Conservation (phyloP, 1,140 invertebrate species). For the Drosophila chauvacae region DNA sequence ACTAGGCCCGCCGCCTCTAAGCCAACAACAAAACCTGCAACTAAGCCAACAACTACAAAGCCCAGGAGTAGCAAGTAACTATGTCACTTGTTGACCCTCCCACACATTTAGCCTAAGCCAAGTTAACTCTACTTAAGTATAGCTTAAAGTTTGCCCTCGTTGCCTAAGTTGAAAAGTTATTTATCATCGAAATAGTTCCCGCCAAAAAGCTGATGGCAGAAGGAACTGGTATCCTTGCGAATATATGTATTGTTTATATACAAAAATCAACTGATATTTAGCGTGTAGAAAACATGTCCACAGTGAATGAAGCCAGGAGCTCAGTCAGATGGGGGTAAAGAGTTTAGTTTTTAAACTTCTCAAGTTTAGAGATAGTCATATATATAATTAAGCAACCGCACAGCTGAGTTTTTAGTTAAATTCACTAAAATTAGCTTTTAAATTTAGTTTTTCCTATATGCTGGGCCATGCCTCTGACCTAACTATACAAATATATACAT, state of each 20-base stretch:
- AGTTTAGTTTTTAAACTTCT: neutral
- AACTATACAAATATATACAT: constrained; percentile 13
- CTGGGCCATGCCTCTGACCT: constrained; percentile 17
- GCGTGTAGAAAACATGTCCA: neutral
- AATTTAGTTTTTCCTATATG: neutral
- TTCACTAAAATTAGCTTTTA: neutral
- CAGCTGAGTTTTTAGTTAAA: neutral
- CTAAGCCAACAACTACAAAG: constrained; percentile 25
- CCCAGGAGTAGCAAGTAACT: constrained; percentile 34
- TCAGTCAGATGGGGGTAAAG: constrained; percentile 6
- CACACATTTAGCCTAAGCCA: constrained; percentile 43
- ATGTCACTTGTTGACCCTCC: constrained; percentile 47
- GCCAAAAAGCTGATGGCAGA: constrained; percentile 19
- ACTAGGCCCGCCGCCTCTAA: constrained; percentile 10
- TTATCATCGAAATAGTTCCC: constrained; percentile 35
- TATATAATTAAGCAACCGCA: neutral
- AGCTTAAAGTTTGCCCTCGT: constrained; percentile 47
- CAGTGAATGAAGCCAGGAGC: constrained; percentile 10
- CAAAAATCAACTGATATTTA: constrained; percentile 22
- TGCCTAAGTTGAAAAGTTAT: constrained; percentile 35
- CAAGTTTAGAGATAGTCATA: neutral
- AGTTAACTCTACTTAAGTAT: constrained; percentile 48
- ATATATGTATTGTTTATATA: constrained; percentile 17
- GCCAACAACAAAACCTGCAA: constrained; percentile 11
- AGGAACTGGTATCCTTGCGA: constrained; percentile 1